These are phyloP conservation scores for Odontomyia ornata DNA, from an alignment of 2,888 invertebrate species.

Conservation along the genomic window DNA sequence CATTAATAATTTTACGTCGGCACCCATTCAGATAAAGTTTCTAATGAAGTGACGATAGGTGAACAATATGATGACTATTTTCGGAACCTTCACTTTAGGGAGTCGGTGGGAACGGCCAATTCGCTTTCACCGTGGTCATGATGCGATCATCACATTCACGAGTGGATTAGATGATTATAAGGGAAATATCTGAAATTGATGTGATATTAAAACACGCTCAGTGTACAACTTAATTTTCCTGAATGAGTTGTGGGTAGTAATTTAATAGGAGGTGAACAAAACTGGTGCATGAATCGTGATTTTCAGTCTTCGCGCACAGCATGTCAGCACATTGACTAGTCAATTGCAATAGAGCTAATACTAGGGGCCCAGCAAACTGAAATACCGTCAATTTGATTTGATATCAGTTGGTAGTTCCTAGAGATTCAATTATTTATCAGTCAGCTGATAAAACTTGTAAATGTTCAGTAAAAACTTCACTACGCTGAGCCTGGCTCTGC, in stretches of 20 bases:
- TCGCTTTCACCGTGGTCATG: conserved; percentile 25
- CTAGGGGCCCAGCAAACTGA: no score
- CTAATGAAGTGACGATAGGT: not conserved
- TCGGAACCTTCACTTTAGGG: not conserved
- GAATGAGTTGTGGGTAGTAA: not conserved
- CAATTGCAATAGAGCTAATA: no score
- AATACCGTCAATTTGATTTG: no score
- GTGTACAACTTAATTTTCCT: not conserved
- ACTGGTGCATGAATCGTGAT: conserved; percentile 12
- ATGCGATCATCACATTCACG: conserved; percentile 31
- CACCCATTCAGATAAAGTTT: not conserved
- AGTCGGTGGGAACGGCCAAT: not conserved
- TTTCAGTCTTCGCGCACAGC: not conserved
- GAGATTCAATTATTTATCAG: no score
- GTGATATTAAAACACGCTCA: not conserved
- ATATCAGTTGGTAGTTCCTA: no score
- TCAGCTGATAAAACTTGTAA: no score
- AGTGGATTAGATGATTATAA: conserved; percentile 26
- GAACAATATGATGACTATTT: conserved; percentile 17
- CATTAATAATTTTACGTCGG: not conserved
- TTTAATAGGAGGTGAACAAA: conserved; percentile 24
- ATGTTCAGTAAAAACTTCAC: no score
- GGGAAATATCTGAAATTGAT: conserved; percentile 13
- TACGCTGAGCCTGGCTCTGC: no score
- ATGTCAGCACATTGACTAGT: not conserved